phyloP scores from a whole-genome alignment of 1,140 invertebrate genomes.

The Rhopalosiphum maidis region DNA sequence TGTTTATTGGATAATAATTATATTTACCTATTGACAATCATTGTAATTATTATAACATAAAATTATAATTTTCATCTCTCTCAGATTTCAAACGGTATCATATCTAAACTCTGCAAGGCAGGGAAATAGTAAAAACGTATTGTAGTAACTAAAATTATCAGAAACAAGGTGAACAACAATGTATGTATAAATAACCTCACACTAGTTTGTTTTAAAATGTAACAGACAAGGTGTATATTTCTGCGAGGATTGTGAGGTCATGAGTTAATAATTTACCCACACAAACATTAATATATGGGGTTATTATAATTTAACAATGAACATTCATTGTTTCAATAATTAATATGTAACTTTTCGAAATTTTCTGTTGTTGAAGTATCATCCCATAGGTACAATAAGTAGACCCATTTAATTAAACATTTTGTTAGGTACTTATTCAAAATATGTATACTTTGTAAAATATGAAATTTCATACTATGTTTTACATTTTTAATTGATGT shows the following conservation, averaged over 20 bases:
- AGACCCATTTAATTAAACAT: not conserved
- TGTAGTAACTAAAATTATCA: not conserved
- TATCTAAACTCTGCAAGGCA: not conserved
- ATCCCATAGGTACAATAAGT: not conserved
- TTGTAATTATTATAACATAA: not conserved
- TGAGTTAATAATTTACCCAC: constrained; percentile 11
- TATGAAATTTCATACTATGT: not conserved
- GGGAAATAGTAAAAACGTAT: not conserved
- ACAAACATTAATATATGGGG: not conserved
- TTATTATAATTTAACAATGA: constrained; percentile 12
- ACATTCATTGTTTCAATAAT: constrained; percentile 7
- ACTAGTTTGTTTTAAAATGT: not conserved
- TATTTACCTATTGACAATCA: not conserved
- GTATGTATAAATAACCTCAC: not conserved
- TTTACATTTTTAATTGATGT: not conserved
- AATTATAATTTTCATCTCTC: not conserved
- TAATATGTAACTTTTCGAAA: not conserved
- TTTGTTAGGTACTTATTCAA: not conserved
- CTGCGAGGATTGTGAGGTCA: not conserved
- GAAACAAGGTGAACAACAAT: not conserved
- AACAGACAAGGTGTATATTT: not conserved
- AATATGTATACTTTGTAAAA: not conserved
- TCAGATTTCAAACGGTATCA: not conserved
- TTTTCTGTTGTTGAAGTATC: not conserved
- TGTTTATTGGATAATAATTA: not conserved